Conservation (phyloP, 2,888 invertebrate species). For the Eupithecia abbreviata region DNA sequence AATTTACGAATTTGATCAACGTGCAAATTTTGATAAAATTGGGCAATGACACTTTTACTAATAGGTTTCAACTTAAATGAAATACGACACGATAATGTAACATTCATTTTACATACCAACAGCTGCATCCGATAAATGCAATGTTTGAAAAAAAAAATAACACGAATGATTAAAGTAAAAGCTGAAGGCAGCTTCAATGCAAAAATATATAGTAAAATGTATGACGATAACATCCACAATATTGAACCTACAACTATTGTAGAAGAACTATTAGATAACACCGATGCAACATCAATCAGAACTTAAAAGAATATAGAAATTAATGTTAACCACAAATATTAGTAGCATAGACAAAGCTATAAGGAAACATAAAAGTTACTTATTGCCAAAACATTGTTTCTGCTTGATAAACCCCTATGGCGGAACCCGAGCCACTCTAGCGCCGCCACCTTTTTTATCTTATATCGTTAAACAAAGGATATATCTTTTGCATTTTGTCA, state of each 20-base stretch:
- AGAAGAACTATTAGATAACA: conserved; percentile 23
- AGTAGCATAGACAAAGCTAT: conserved; percentile 7
- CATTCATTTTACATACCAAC: conserved; percentile 75
- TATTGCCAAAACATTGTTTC: not conserved
- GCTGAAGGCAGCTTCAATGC: conserved; percentile 33
- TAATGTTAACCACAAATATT: not conserved
- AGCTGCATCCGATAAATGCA: conserved; percentile 75
- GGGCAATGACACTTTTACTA: conserved; percentile 30
- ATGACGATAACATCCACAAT: conserved; percentile 28
- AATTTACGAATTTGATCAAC: conserved; percentile 15
- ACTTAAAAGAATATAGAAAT: conserved; percentile 16
- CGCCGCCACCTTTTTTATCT: no score
- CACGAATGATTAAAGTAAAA: conserved; percentile 65
- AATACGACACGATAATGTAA: conserved; percentile 42
- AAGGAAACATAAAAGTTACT: not conserved
- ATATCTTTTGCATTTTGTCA: no score
- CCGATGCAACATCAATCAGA: conserved; percentile 40
- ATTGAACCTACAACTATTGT: conserved; percentile 17
- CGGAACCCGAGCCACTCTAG: no score
- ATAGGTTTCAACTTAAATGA: conserved; percentile 17
- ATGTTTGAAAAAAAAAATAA: conserved; percentile 76
- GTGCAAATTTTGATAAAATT: conserved; percentile 34
- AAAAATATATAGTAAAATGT: conserved; percentile 27
- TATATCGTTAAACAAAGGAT: no score
- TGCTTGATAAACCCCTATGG: not conserved